These are phyloP conservation scores for Prietella phreatophila DNA, from an alignment of 2,113 vertebrate species.

Conservation along the genomic window DNA sequence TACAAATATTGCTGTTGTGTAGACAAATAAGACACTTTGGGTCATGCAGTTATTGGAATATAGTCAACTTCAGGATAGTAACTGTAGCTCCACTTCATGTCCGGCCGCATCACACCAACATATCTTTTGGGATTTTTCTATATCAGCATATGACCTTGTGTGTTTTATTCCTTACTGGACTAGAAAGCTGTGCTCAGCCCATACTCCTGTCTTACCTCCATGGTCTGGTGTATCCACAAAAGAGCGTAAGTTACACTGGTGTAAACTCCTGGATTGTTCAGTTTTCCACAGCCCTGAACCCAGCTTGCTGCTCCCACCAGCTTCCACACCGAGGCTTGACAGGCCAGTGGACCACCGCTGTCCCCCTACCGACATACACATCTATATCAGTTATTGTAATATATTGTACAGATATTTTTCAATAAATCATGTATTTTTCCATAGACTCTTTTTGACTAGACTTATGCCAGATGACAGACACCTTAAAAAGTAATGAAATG, in stretches of 20 bases:
- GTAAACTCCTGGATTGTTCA: slow-evolving; percentile 80
- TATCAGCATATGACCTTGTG: neutral
- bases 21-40: neutral
- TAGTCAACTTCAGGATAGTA: neutral
- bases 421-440: neutral
- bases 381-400: neutral
- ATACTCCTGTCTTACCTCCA: slow-evolving; percentile 74
- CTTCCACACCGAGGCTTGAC: slow-evolving; percentile 78
- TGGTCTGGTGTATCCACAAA: slow-evolving; percentile 82
- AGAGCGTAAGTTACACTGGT: slow-evolving; percentile 77
- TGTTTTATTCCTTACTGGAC: neutral
- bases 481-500: neutral
- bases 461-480: neutral
- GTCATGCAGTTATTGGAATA: neutral
- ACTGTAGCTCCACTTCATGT: neutral
- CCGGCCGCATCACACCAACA: neutral
- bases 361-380: slow-evolving; percentile 72
- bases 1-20: neutral
- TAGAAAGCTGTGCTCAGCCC: neutral
- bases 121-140: neutral
- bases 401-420: neutral
- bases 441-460: neutral
- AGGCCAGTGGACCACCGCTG: slow-evolving; percentile 81
- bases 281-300: slow-evolving; percentile 76
- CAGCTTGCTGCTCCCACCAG: slow-evolving; percentile 81